Conservation (phyloP, 23 tunicate genomes). For the Ascidia mentula region DNA sequence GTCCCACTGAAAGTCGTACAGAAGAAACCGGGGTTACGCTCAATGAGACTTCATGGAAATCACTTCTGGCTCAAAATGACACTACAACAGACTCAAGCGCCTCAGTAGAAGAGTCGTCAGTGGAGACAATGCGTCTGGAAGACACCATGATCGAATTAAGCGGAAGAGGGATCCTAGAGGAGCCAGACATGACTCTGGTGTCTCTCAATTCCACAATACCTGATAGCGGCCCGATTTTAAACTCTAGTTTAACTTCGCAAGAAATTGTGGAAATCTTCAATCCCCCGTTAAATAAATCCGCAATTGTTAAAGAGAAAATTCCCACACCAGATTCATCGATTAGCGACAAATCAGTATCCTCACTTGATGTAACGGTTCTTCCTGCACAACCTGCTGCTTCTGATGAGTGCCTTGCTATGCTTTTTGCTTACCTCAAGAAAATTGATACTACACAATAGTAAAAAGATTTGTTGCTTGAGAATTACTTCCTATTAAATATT, state of each 20-base stretch:
- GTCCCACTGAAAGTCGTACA: background rate
- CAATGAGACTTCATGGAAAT: background rate
- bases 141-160: background rate
- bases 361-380: background rate
- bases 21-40: background rate
- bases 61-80: background rate
- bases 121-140: background rate
- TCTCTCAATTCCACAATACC: background rate
- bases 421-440: background rate
- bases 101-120: background rate
- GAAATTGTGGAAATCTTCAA: background rate
- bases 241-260: background rate
- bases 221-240: background rate
- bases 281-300: background rate
- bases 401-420: background rate
- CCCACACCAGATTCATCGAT: background rate
- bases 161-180: background rate
- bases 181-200: background rate
- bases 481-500: too few species aligned
- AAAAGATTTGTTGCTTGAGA: background rate
- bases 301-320: background rate
- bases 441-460: background rate
- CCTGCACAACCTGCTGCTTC: background rate
- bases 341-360: background rate
- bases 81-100: background rate